A percentile compares a stretch with the other conserved stretches of the same genome.
These are phyloP conservation scores for Aplysina aerophoba DNA, from an alignment of 37 sponge, comb jelly and placozoan genomes.

Conservation along the genomic window DNA sequence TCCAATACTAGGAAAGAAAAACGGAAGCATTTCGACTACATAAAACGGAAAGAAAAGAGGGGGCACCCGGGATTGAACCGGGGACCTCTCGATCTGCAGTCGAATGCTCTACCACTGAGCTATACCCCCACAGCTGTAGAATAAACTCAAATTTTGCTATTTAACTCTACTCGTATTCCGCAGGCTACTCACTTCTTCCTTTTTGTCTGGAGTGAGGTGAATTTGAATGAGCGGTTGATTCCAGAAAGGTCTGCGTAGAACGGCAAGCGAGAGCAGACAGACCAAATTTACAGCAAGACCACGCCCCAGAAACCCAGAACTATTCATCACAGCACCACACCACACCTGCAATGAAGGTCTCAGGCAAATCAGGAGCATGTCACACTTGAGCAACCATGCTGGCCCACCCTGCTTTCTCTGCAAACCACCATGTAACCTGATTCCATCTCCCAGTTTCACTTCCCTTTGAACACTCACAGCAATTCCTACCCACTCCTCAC, in stretches of 20 bases:
- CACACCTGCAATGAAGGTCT: too few species aligned
- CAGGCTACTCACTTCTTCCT: not conserved
- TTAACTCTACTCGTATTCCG: not conserved
- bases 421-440: too few species aligned
- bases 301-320: too few species aligned
- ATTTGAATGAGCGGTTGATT: slow-evolving; percentile 35
- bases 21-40: not conserved
- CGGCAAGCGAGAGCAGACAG: not conserved
- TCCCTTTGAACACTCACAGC: slow-evolving; percentile 8
- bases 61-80: slow-evolving; percentile 97
- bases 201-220: not conserved
- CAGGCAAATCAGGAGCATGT: too few species aligned
- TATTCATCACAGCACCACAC: too few species aligned
- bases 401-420: too few species aligned
- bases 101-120: slow-evolving; percentile 99
- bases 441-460: too few species aligned
- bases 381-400: too few species aligned
- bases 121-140: slow-evolving; percentile 81
- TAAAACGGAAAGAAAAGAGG: slow-evolving; percentile 72
- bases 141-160: not conserved
- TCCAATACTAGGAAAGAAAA: slow-evolving; percentile 42
- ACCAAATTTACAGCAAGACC: slow-evolving; percentile 21
- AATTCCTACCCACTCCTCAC: not conserved
- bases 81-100: slow-evolving; percentile 99
- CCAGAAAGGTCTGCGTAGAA: slow-evolving; percentile 65